phyloP scores from a whole-genome alignment of 2,113 vertebrate genomes.

The Hystrix cristata region DNA sequence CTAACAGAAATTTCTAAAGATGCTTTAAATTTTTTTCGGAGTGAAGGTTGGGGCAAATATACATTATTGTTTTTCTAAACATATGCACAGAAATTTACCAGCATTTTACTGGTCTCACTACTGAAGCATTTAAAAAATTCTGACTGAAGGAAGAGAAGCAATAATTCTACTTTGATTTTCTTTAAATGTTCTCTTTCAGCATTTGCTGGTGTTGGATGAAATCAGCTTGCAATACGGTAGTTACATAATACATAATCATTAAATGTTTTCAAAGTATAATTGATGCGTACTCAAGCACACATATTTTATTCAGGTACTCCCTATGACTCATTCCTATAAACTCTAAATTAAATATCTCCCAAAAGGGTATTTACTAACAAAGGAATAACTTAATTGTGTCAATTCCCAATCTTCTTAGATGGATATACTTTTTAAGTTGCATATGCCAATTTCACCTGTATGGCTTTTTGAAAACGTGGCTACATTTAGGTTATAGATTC shows the following conservation, averaged over 20 bases:
- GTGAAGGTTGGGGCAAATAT: neutral
- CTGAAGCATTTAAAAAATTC: neutral
- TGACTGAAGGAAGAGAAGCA: neutral
- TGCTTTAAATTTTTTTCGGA: neutral
- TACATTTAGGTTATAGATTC: neutral
- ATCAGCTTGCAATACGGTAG: neutral
- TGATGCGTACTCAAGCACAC: neutral
- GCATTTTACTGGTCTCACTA: neutral
- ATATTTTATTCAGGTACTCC: neutral
- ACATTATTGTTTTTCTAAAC: neutral
- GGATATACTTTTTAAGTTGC: neutral
- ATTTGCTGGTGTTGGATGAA: neutral
- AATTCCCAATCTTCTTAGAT: neutral
- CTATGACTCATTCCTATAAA: constrained; percentile 22
- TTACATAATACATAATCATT: neutral
- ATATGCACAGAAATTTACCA: neutral
- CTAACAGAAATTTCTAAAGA: neutral
- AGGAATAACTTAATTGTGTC: neutral
- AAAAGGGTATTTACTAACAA: neutral
- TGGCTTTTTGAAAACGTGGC: neutral
- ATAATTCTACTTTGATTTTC: constrained; percentile 31
- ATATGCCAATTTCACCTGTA: neutral
- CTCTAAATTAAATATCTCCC: neutral
- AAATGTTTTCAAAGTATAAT: constrained; percentile 32
- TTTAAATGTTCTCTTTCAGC: constrained; percentile 8